Base-by-base conservation (phyloP, 2,888 invertebrate genomes). In the Sinotaia quadrata region DNA sequence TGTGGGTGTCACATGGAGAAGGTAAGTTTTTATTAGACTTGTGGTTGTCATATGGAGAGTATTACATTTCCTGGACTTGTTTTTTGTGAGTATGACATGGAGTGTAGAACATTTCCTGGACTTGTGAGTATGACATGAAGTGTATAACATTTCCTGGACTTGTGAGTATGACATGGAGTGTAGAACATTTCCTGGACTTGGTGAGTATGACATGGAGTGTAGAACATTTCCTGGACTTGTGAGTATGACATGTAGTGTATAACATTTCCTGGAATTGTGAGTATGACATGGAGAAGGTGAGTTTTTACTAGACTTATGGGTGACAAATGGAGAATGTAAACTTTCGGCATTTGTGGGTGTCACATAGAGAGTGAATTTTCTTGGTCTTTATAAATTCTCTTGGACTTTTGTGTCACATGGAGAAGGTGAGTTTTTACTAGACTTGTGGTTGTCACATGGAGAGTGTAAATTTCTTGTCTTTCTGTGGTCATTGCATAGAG, bases 1-100 rank as follows among this genome's bases (percentile, higher is more conserved):
- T 97, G 78, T 98, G 98, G 98, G 92, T 95, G 2, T 96, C 98
- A 3, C 98, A 99, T 87, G 98, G 96, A 0, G 98, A 99, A 90
- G 98, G 98, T 75, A 90, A 76, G 74, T 61, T 10, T 21, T 18
- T 63, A 10, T 47, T 21, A 36, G 31, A 29, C 21, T 12, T 57
- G 34, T 21, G 34, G 8, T 8, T 57, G 15, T 12, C 12, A 36
- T n/a, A n/a, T n/a, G n/a, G n/a, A n/a, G n/a, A n/a, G n/a, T n/a
- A n/a, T n/a, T n/a, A n/a, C n/a, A 29, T 57, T 57, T 31, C 57
- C n/a, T 57, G 8, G 21, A 7, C 10, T 21, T 15, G 10, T 57
- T 21, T 54, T 21, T 54, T 54, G 18, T 10, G 24, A 24, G 7
- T 4, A n/a, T 21, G n/a, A 24, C 4, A 49, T 24, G 24, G 10